Percentiles rank a stretch among this genome's conserved stretches.
phyloP scores from a whole-genome alignment of 2,888 invertebrate genomes.

The Amaurobius ferox region DNA sequence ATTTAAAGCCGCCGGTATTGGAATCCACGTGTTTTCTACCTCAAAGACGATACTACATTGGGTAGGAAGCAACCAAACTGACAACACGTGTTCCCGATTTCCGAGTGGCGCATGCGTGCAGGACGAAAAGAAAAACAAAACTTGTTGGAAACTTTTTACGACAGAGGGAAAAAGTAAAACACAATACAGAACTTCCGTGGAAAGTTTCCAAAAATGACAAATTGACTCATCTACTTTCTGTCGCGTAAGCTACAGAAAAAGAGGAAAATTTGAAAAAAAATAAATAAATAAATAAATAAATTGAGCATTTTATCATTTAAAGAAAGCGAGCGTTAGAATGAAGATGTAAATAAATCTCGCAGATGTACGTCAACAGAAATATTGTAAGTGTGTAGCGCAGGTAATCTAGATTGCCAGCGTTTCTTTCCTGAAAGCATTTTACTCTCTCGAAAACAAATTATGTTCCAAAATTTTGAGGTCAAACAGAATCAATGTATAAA shows the following conservation, averaged over 20 bases:
- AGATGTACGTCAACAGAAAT: too few species aligned
- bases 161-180: constrained; percentile 1
- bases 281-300: too few species aligned
- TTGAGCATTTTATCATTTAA: too few species aligned
- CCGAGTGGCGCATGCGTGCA: neutral
- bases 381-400: too few species aligned
- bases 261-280: too few species aligned
- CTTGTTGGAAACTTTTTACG: neutral
- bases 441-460: too few species aligned
- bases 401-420: too few species aligned
- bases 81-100: neutral
- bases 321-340: too few species aligned
- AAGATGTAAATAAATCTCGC: too few species aligned
- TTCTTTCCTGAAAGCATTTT: too few species aligned
- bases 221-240: neutral
- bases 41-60: neutral
- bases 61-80: neutral
- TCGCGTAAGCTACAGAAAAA: neutral
- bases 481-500: too few species aligned
- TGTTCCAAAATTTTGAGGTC: too few species aligned
- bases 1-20: neutral
- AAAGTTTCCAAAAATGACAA: neutral
- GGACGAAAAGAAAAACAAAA: neutral
- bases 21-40: neutral
- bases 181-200: neutral